Evolutionary conservation across 2,888 invertebrate genomes (phyloP), one percentile per base, ranked within the genome.

Genomic region (Lagria hirta): DNA sequence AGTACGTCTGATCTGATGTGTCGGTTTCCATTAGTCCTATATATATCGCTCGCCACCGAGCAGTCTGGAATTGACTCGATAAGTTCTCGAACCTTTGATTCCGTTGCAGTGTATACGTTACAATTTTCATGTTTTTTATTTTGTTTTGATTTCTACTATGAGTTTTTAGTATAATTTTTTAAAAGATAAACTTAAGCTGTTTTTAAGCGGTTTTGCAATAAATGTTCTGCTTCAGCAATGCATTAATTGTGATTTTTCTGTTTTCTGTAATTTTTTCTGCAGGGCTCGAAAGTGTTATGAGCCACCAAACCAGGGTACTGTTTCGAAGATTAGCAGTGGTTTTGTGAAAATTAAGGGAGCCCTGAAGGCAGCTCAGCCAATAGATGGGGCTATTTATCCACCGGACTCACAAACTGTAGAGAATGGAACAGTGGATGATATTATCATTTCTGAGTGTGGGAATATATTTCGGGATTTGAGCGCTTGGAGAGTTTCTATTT

Each of bases 401-500:
- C 49, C 58, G 6, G 70, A 69, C 43, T 42, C 58, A 6, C 63
- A 64, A 40, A 53, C 54, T 12, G 56, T 65, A 17, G 65, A 66
- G 45, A 62, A 59, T 48, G 65, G 63, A 15, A 58, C 62, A 4
- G 59, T 67, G 16, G 68, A 71, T 14, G 70, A 68, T 33, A 62
- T 66, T 40, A 69, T 71, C 1, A 32, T 43, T 18, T 71, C 75
- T 0, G 70, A 73, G 0, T 75, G 76, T 27, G 74, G 75, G 4
- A 61, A 51, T 49, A 66, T 69, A 8, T 68, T 68, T 49, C 71
- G 81, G 44, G 83, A 86, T 65, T 68, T 86, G 40, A 83, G 80
- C 49, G 75, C 80, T 1, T 86, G 84, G 84, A 69, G 79, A 48
- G 78, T 84, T 0, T 77, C 78, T 6, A 79, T 85, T 34, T 78